Conservation (phyloP, 2,888 invertebrate genomes). For the Acleris sparsana region DNA sequence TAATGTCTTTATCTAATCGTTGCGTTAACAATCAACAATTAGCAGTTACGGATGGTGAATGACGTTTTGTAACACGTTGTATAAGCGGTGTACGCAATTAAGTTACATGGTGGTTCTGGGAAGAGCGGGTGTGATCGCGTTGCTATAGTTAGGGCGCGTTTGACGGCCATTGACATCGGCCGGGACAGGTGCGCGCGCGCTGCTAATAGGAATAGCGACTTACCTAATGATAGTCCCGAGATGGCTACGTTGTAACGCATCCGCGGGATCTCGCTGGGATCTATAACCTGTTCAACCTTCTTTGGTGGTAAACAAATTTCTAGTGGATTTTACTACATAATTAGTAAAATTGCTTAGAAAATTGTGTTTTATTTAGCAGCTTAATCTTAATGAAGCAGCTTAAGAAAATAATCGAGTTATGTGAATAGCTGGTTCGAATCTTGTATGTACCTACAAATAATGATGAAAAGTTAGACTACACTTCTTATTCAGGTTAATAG, state of each 20-base stretch:
- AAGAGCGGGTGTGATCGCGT: conserved; percentile 37
- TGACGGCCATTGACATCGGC: conserved; percentile 79
- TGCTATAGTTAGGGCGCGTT: conserved; percentile 55
- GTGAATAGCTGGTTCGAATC: too few species aligned
- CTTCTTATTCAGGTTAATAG: too few species aligned
- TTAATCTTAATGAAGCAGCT: too few species aligned
- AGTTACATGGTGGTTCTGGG: conserved; percentile 24
- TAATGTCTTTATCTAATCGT: conserved; percentile 4
- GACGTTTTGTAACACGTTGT: conserved; percentile 34
- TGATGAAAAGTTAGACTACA: too few species aligned
- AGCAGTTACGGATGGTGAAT: conserved; percentile 29
- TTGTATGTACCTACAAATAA: too few species aligned
- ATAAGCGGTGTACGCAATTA: conserved; percentile 33
- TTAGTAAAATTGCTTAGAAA: too few species aligned
- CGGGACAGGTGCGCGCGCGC: conserved; percentile 68
- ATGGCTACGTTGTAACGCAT: conserved; percentile 16
- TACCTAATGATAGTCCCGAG: conserved; percentile 38
- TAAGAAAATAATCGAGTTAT: too few species aligned
- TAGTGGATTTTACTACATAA: too few species aligned
- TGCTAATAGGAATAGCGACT: conserved; percentile 48
- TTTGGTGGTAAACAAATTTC: too few species aligned
- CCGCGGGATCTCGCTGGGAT: too few species aligned
- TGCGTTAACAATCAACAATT: conserved; percentile 33
- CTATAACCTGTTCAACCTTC: too few species aligned
- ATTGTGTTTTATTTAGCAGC: too few species aligned